Evolutionary conservation across 2,797 vertebrate genomes (phyloP).

Genomic region (Pipistrellus nathusii): DNA sequence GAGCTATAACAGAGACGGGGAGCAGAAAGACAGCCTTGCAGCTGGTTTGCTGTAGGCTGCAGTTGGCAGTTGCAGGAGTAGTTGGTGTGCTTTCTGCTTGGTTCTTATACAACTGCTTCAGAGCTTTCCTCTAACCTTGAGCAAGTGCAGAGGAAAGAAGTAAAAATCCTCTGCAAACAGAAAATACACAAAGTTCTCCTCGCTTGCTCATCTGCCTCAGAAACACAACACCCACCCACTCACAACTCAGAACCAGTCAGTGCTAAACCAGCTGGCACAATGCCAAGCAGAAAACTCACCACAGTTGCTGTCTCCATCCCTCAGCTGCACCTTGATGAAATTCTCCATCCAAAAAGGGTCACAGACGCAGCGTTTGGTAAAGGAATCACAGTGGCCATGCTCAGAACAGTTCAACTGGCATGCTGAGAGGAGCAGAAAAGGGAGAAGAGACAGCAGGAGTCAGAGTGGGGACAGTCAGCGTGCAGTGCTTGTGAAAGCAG

Average conservation of each 20-base stretch:
- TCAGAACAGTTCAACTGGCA: constrained; percentile 98
- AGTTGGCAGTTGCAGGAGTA: background rate
- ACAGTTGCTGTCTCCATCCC: constrained; percentile 97
- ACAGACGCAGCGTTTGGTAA: constrained; percentile 96
- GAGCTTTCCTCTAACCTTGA: constrained; percentile 51
- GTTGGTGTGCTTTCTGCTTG: background rate
- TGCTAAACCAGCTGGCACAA: constrained; percentile 6
- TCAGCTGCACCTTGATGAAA: constrained; percentile 94
- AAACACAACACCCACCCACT: constrained; percentile 57
- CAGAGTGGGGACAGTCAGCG: background rate
- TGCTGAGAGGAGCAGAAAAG: constrained; percentile 87
- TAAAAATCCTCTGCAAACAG: constrained; percentile 68
- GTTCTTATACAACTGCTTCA: constrained; percentile 8
- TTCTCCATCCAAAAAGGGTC: constrained; percentile 99
- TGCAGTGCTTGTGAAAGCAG: background rate
- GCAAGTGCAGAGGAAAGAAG: constrained; percentile 49
- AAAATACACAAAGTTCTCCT: constrained; percentile 65
- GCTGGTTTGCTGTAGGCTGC: background rate
- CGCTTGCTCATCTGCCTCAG: constrained; percentile 57
- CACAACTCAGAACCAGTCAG: background rate
- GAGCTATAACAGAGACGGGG: background rate
- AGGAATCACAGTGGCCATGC: constrained; percentile 96
- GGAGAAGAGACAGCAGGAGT: background rate
- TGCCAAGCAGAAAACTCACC: constrained; percentile 86
- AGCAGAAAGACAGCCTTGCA: background rate